Percentiles rank a stretch among this genome's conserved stretches.
These are phyloP conservation scores for Wiebesia pumilae DNA, from an alignment of 1,140 invertebrate species.

Conservation along the genomic window DNA sequence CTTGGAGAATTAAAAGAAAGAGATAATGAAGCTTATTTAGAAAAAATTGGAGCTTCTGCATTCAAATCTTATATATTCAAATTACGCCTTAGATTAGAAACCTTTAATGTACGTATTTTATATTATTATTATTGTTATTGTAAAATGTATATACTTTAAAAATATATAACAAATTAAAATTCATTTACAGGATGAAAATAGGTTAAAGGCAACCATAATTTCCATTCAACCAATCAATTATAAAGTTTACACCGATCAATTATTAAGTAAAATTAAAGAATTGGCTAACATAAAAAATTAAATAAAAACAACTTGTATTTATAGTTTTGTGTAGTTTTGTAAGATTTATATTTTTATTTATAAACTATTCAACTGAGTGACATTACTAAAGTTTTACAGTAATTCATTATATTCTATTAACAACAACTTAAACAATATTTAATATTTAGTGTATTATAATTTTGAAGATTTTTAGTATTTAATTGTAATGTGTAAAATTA, in stretches of 20 bases:
- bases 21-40: slow-evolving; percentile 77
- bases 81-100: slow-evolving; percentile 90
- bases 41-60: slow-evolving; percentile 82
- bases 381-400: neutral
- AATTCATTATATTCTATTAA: neutral
- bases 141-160: slow-evolving; percentile 4
- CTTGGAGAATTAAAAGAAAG: slow-evolving; percentile 82
- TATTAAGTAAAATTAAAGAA: slow-evolving; percentile 81
- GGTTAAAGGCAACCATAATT: slow-evolving; percentile 85
- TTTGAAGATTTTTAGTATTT: neutral
- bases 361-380: neutral
- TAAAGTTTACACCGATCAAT: slow-evolving; percentile 82
- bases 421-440: neutral
- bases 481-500: neutral
- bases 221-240: slow-evolving; percentile 83
- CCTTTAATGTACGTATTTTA: slow-evolving; percentile 82
- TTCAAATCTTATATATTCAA: slow-evolving; percentile 90
- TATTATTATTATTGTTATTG: slow-evolving; percentile 9
- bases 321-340: neutral
- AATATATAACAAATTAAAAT: slow-evolving; percentile 34
- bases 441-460: neutral
- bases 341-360: neutral
- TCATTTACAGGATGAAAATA: slow-evolving; percentile 85
- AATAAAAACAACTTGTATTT: neutral
- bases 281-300: slow-evolving; percentile 74